These are phyloP conservation scores for Dromiciops gliroides DNA, from an alignment of 2,113 vertebrate genomes.

Conservation along the genomic window DNA sequence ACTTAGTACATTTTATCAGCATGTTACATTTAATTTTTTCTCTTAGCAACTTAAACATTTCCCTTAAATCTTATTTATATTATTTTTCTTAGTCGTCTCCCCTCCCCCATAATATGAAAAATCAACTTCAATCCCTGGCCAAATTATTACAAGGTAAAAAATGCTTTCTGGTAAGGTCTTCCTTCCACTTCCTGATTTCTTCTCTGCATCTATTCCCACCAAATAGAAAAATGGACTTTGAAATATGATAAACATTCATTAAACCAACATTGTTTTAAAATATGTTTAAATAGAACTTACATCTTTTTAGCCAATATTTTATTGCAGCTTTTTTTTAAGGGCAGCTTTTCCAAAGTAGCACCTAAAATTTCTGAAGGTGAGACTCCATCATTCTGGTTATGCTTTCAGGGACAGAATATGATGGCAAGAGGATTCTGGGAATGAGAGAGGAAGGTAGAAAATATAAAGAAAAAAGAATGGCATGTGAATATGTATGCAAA, in stretches of 20 bases:
- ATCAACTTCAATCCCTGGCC: background rate
- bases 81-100: background rate
- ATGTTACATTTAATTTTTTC: background rate
- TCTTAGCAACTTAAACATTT: background rate
- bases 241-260: background rate
- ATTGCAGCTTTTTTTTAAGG: background rate
- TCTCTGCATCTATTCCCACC: slow-evolving; percentile 7
- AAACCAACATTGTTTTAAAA: background rate
- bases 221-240: background rate
- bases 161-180: slow-evolving; percentile 27
- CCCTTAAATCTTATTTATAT: background rate
- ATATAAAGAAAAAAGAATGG: background rate
- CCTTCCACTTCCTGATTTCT: background rate
- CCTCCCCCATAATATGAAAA: background rate
- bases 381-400: background rate
- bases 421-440: background rate
- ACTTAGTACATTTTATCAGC: background rate
- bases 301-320: background rate
- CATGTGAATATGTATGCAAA: background rate
- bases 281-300: background rate
- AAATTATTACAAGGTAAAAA: slow-evolving; percentile 20
- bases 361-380: background rate
- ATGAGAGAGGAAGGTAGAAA: background rate
- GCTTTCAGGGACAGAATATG: background rate
- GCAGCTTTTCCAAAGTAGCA: background rate